Evolutionary conservation across 1,140 invertebrate genomes (phyloP), one percentile per base, ranked within the genome.

Genomic region (Trialeurodes vaporariorum): DNA sequence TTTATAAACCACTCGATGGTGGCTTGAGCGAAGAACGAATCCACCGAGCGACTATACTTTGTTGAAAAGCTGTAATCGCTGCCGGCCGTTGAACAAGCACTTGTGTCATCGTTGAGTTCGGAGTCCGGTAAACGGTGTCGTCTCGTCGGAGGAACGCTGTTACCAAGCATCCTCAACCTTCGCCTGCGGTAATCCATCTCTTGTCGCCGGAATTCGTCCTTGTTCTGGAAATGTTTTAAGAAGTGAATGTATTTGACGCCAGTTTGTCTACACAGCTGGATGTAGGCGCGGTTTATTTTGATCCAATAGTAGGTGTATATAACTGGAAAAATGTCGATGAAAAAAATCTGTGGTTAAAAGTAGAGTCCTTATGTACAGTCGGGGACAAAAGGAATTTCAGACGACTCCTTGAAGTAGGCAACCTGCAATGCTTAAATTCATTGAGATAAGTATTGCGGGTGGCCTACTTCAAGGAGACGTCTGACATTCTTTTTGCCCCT

Each of bases 171-270:
- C 5, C 34, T 5, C 5, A 49, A 17, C 5, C 34, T 5, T 5
- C 34, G 34, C 5, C 34, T 5, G 17, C 34, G 34, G 34, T 49
- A 60, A 76, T 76, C 77, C 9, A 74, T 70, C n/a, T 75, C 1
- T 5, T 77, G 59, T 1, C 74, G 60, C 12, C 70, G 67, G 11
- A 49, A 49, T 17, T 49, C 70, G 72, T 1, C 72, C 69, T 22
- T 69, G 61, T 25, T 63, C 25, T 27, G 24, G 61, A 25, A 63
- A 63, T 68, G 72, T 1, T 72, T 76, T 22, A 74, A 64, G 61
- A 77, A 72, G 1, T 74, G 71, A 67, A 72, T 76, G n/a, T 76
- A 72, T 34, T 75, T 78, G 2, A 66, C 60, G 22, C 73, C 21
- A 25, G 74, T 74, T 0, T 70, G 70, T 40, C 60, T 23, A 25